Conservation (phyloP, 1,140 invertebrate species). For the Coenobita brevimanus region DNA sequence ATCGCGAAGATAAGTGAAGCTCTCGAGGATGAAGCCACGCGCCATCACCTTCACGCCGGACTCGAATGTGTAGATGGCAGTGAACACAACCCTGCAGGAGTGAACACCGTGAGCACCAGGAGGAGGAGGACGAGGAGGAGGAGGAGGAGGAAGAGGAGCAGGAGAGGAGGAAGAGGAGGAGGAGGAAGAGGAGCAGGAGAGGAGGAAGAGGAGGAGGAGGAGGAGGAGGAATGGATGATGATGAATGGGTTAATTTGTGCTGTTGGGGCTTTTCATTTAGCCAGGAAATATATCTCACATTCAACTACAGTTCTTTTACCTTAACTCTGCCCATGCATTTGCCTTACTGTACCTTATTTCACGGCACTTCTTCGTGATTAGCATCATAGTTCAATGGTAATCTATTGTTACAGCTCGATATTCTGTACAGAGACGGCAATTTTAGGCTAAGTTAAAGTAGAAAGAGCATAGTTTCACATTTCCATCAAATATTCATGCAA, state of each 20-base stretch:
- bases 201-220: background rate
- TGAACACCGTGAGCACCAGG: background rate
- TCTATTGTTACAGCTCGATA: no score
- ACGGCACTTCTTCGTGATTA: no score
- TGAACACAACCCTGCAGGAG: constrained; percentile 96
- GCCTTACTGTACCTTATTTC: no score
- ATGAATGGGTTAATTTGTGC: background rate
- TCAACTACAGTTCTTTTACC: no score
- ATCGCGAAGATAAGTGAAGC: constrained; percentile 99
- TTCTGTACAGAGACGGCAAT: no score
- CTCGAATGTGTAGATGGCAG: constrained; percentile 99
- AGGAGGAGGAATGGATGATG: background rate
- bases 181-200: constrained; percentile 1
- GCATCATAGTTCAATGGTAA: no score
- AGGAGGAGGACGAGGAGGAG: background rate
- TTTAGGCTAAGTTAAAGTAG: no score
- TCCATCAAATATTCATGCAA: no score
- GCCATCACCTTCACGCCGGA: constrained; percentile 98
- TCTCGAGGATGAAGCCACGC: constrained; percentile 98
- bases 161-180: constrained; percentile 13
- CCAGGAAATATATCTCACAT: background rate
- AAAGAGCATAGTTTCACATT: no score
- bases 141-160: background rate
- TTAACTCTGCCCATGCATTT: no score
- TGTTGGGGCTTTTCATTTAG: background rate